A percentile compares a stretch with the other conserved stretches of the same genome.
Evolutionary conservation across 2,888 invertebrate species (phyloP).

Genomic region (Synergus gifuensis): DNA sequence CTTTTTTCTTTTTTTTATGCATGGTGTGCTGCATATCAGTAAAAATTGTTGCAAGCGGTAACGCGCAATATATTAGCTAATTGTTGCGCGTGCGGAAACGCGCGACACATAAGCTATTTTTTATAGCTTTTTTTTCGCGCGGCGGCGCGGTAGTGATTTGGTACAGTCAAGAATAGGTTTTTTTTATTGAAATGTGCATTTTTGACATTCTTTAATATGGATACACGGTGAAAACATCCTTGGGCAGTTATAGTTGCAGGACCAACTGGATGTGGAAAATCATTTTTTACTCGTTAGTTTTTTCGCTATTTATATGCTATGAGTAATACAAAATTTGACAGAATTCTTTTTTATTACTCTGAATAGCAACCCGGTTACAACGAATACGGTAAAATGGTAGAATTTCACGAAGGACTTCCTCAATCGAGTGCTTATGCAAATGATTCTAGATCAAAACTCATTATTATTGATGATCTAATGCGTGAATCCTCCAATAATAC

Average conservation of each 20-base stretch:
- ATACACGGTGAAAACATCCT: slow-evolving; percentile 34
- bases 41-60: neutral
- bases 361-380: slow-evolving; percentile 48
- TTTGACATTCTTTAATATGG: neutral
- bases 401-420: slow-evolving; percentile 36
- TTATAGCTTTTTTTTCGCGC: no score
- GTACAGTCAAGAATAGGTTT: no score
- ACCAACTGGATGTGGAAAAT: slow-evolving; percentile 43
- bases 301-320: slow-evolving; percentile 2
- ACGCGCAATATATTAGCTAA: no score
- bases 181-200: no score
- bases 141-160: no score
- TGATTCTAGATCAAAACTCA: slow-evolving; percentile 36
- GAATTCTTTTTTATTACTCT: slow-evolving; percentile 50
- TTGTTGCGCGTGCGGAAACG: no score
- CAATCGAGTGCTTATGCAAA: slow-evolving; percentile 42
- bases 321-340: slow-evolving; percentile 43
- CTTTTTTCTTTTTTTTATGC: no score
- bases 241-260: slow-evolving; percentile 40
- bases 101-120: no score
- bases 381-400: slow-evolving; percentile 37
- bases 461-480: slow-evolving; percentile 50
- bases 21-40: neutral
- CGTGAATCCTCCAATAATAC: slow-evolving; percentile 41
- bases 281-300: slow-evolving; percentile 45